phyloP scores from a whole-genome alignment of 2,113 vertebrate genomes.

The Anhinga rufa region DNA sequence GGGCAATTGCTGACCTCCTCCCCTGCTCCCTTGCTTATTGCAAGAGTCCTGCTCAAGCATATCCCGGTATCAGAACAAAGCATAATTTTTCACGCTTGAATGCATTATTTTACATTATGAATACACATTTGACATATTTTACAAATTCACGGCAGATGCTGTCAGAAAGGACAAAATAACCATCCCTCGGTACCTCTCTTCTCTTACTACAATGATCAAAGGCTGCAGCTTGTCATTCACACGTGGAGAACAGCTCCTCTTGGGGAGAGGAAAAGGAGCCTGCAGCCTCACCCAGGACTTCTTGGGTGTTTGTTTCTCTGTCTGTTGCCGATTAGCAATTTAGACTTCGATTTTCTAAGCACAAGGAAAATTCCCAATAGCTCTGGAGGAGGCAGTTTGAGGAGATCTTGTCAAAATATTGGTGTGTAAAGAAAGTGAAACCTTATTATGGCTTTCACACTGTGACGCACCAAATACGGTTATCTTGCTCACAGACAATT shows the following conservation, averaged over 20 bases:
- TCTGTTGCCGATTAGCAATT: neutral
- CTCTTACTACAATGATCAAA: neutral
- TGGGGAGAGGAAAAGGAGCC: neutral
- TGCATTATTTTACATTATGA: neutral
- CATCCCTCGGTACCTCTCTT: neutral
- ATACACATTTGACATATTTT: neutral
- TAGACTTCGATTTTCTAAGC: neutral
- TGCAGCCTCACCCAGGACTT: neutral
- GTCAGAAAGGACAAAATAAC: neutral
- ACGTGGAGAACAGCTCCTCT: neutral
- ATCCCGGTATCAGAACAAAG: neutral
- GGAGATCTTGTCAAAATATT: slow-evolving; percentile 34
- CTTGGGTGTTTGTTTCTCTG: neutral
- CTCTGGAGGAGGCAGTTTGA: neutral
- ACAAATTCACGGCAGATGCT: neutral
- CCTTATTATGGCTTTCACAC: neutral
- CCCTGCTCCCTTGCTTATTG: neutral
- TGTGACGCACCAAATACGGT: neutral
- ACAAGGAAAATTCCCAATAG: neutral
- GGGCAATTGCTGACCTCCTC: neutral
- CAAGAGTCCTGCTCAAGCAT: neutral
- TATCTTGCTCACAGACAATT: neutral
- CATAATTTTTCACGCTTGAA: neutral
- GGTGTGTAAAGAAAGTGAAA: neutral
- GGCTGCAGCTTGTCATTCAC: slow-evolving; percentile 15